Conservation (phyloP, 30 jellyfish, hydroid and myxozoan genomes). For the Aurelia aurita region DNA sequence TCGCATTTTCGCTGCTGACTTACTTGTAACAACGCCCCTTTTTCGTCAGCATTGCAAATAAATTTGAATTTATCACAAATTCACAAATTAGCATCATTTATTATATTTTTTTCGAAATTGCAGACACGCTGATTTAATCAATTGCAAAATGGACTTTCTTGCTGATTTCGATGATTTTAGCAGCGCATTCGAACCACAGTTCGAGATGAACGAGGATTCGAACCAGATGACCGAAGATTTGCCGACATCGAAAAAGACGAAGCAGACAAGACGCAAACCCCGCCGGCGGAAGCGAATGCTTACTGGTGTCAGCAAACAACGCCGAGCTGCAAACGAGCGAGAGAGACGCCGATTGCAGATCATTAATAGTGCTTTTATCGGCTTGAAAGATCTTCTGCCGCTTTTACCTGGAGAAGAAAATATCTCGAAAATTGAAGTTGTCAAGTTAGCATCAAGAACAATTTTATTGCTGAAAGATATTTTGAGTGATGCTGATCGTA, state of each 20-base stretch:
- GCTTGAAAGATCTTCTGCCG: constrained; percentile 78
- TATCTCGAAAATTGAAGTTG: constrained; percentile 89
- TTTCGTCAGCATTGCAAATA: neutral
- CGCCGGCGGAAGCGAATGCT: constrained; percentile 90
- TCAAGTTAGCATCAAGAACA: constrained; percentile 84
- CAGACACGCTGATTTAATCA: too few relatives aligned
- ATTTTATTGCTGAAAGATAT: constrained; percentile 66
- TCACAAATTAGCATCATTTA: neutral
- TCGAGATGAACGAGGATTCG: constrained; percentile 46
- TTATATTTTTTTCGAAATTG: neutral
- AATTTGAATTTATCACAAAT: neutral
- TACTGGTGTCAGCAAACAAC: constrained; percentile 93
- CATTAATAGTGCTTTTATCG: constrained; percentile 82
- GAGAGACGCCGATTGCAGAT: constrained; percentile 86
- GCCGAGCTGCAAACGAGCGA: constrained; percentile 95
- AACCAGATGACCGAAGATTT: constrained; percentile 54
- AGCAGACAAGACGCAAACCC: constrained; percentile 68
- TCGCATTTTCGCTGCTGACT: neutral
- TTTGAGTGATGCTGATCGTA: constrained; percentile 57
- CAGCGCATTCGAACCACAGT: constrained; percentile 45
- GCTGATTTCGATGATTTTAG: constrained; percentile 74
- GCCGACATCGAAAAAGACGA: constrained; percentile 53
- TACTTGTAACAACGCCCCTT: constrained; percentile 66
- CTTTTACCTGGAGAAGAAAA: constrained; percentile 86
- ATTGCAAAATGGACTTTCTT: constrained; percentile 47